A percentile compares a stretch with the other conserved stretches of the same genome.
phyloP scores from a whole-genome alignment of 2,113 vertebrate species.

The Recurvirostra avosetta region DNA sequence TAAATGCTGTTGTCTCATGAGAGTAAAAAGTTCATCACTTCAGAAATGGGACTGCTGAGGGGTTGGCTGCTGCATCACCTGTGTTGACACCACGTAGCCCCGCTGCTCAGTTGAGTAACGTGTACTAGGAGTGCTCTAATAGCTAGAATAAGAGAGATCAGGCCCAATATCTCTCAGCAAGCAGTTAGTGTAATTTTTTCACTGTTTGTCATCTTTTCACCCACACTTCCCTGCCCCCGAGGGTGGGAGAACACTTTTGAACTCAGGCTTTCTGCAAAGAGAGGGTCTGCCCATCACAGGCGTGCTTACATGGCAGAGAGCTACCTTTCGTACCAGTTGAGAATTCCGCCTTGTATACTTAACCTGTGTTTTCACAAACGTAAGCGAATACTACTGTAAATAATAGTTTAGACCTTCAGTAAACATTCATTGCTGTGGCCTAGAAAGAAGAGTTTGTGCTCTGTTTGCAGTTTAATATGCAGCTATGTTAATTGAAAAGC shows the following conservation, averaged over 20 bases:
- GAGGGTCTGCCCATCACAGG: background rate
- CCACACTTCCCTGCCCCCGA: background rate
- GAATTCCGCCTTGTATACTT: background rate
- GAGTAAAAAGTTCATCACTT: background rate
- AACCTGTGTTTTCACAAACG: background rate
- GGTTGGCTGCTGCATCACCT: background rate
- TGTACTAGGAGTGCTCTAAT: background rate
- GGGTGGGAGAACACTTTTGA: background rate
- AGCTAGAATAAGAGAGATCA: background rate
- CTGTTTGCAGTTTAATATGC: background rate
- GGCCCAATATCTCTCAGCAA: too few species aligned
- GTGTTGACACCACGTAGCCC: fast-evolving
- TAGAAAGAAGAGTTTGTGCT: background rate
- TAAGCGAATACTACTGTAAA: background rate
- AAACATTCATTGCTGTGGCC: background rate
- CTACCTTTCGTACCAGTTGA: background rate
- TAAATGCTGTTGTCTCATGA: background rate
- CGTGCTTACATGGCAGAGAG: background rate
- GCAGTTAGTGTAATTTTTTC: background rate
- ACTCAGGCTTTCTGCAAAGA: too few species aligned
- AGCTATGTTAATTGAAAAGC: background rate
- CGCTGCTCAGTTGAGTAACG: fast-evolving
- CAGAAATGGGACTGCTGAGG: background rate
- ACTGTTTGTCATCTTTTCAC: background rate
- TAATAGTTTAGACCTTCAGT: background rate